Base-by-base conservation (phyloP, 2,888 invertebrate species). In the Esperia sulphurella region DNA sequence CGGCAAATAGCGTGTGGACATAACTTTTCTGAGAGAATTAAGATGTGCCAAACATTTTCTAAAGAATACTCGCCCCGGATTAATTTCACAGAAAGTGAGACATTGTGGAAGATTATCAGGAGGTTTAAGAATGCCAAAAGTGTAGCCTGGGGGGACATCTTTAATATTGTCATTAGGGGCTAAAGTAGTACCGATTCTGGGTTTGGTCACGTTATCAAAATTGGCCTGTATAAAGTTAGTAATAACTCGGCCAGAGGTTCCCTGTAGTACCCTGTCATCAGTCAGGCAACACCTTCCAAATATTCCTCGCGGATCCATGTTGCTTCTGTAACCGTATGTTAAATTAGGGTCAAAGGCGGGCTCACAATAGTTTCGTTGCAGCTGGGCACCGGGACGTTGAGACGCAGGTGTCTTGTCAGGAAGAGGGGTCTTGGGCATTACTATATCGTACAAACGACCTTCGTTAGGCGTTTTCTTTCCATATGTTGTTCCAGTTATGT, bases 121-220 rank as follows among this genome's bases (percentile, higher is more conserved):
- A 21, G 77, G 74, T 29, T 75, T 72, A 4, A 83, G 66, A 41
- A 67, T 83, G 0, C 92, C 92, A 59, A 90, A 92, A 21, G 74
- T 51, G 53, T 81, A 79, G n/a, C 84, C 90, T 51, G 80, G 57
- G 0, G 90, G 90, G 1, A 92, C 83, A 46, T 75, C 66, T 8
- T 60, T 63, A 38, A 89, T 79, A 57, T 91, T 91, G 38, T 90
- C 66, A 62, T 90, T 88, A 54, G 92, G 91, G 7, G 89, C 74
- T 53, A 90, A 61, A 21, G 71, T 69, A 50, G 71, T 69, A 9
- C 91, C 91, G 10, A 90, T 33, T 59, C 68, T 72, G 0, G 83
- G 69, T 52, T 79, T 75, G 1, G 64, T 74, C 37, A 59, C 56
- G 14, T 85, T 75, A 48, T 71, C 62, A 52, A 71, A 79, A 59